Evolutionary conservation across 2,888 invertebrate genomes (phyloP).

Genomic region (Brachyopa scutellaris): DNA sequence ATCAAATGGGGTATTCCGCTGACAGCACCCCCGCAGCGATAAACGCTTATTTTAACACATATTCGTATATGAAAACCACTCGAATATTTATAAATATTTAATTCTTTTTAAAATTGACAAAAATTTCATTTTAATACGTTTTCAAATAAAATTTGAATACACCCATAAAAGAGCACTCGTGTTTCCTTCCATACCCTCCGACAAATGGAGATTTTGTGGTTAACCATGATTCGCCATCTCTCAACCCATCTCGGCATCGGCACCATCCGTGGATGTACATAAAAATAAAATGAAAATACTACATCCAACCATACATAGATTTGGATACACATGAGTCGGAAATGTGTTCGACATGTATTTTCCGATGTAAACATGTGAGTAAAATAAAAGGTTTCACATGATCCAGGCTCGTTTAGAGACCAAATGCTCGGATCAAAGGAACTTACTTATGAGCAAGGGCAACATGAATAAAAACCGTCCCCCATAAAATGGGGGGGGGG

Average conservation of each 20-base stretch:
- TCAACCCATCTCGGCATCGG: background rate
- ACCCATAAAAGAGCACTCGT: conserved; percentile 26
- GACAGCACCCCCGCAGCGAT: conserved; percentile 56
- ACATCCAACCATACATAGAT: background rate
- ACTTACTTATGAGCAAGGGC: background rate
- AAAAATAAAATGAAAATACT: conserved; percentile 1
- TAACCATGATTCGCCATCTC: conserved; percentile 19
- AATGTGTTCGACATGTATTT: conserved; percentile 15
- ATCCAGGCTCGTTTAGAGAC: background rate
- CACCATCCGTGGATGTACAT: conserved; percentile 25
- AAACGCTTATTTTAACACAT: conserved; percentile 16
- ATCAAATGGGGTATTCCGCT: conserved; percentile 11
- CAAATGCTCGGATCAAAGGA: background rate
- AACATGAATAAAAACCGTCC: conserved; percentile 17
- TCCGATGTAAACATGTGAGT: conserved; percentile 47
- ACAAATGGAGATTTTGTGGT: conserved; percentile 29
- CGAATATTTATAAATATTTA: conserved; percentile 48
- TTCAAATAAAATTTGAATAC: conserved; percentile 48
- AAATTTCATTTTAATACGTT: conserved; percentile 50
- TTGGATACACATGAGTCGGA: background rate
- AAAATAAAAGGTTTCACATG: conserved; percentile 22
- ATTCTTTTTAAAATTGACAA: conserved; percentile 43
- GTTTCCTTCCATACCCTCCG: background rate
- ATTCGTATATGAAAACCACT: conserved; percentile 12
- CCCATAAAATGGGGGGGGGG: conserved; percentile 16